A percentile compares a stretch with the other conserved stretches of the same genome.
Evolutionary conservation across 1,140 invertebrate species (phyloP).

Genomic region (Daktulosphaira vitifoliae): DNA sequence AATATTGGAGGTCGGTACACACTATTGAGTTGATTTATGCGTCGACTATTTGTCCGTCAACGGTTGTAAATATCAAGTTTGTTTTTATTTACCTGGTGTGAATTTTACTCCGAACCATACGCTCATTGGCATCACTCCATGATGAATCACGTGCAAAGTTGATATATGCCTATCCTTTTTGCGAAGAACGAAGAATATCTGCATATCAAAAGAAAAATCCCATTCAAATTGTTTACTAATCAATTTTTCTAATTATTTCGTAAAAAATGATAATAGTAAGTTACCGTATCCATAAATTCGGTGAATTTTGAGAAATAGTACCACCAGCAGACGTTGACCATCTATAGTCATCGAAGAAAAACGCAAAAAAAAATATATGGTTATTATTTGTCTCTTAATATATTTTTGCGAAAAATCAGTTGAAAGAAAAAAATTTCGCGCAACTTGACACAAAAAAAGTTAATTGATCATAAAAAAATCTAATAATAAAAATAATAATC

Average conservation of each 20-base stretch:
- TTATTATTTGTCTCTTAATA: not conserved
- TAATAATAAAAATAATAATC: too few species aligned
- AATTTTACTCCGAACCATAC: constrained; percentile 91
- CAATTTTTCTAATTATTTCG: too few species aligned
- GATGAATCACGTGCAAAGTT: constrained; percentile 83
- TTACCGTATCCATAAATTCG: constrained; percentile 70
- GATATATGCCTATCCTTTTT: constrained; percentile 79
- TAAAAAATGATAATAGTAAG: not conserved
- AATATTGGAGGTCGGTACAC: too few species aligned
- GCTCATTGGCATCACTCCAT: constrained; percentile 83
- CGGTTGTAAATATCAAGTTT: not conserved
- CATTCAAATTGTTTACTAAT: not conserved
- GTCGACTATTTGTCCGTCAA: too few species aligned
- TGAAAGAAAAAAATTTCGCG: constrained; percentile 10
- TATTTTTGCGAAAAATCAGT: not conserved
- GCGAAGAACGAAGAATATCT: constrained; percentile 73
- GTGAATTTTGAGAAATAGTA: constrained; percentile 82
- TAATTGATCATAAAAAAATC: not conserved
- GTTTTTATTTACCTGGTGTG: constrained; percentile 57
- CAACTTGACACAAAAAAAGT: constrained; percentile 27
- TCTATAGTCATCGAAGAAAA: constrained; percentile 44
- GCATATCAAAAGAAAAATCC: constrained; percentile 43
- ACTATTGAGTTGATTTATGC: too few species aligned
- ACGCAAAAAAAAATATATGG: constrained; percentile 6
- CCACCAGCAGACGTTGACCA: constrained; percentile 70